These are phyloP conservation scores for Myotis pilosus DNA, from an alignment of 2,797 vertebrate species.

Conservation along the genomic window DNA sequence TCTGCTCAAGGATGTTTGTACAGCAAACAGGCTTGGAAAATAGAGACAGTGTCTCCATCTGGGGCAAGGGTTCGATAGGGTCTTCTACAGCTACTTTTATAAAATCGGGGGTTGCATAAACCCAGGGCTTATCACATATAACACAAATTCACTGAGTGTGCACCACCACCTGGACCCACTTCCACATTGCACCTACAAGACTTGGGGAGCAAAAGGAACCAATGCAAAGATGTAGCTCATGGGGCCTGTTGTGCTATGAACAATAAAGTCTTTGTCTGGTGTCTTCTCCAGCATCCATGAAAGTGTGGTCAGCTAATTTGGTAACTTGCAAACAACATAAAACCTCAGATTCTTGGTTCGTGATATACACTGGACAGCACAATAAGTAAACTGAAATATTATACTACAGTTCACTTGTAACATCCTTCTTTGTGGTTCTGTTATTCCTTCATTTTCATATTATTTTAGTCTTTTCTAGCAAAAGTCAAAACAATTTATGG, in stretches of 20 bases:
- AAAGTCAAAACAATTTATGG: neutral
- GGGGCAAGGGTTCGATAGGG: neutral
- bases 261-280: neutral
- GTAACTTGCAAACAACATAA: neutral
- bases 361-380: neutral
- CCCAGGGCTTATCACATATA: neutral
- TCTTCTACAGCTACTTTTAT: neutral
- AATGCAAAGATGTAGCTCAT: neutral
- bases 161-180: neutral
- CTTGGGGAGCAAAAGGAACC: neutral
- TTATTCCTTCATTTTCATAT: neutral
- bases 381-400: neutral
- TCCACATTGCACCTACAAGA: neutral
- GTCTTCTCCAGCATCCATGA: neutral
- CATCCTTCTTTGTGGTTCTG: neutral
- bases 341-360: neutral
- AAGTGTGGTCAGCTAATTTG: neutral
- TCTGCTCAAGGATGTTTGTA: neutral
- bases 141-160: neutral
- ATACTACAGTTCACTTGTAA: neutral
- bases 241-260: neutral
- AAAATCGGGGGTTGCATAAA: neutral
- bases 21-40: neutral
- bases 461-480: conserved; percentile 11
- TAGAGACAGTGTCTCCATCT: neutral